Base-by-base conservation (phyloP, 1,140 invertebrate species). In the Idris sp. region DNA sequence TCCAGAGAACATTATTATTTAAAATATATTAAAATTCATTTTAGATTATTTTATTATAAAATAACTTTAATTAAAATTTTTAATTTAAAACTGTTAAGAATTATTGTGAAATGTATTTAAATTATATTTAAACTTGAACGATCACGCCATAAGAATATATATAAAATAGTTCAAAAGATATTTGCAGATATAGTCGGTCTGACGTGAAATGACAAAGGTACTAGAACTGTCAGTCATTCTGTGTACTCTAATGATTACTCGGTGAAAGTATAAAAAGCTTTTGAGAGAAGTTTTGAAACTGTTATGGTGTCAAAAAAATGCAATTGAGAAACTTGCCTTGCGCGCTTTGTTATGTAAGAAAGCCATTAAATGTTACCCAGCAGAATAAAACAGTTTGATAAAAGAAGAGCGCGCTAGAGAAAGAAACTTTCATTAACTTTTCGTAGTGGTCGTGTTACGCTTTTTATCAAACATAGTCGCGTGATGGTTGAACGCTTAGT, bases 361-460 rank as follows among this genome's bases (percentile, higher is more conserved):
- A 62, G 46, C 46, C 58, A 64, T 64, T 64, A 43, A 64, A 51
- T 44, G 46, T 53, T 51, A 30, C 33, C 25, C n/a, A 6, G 36
- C 13, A 33, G 30, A 64, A 64, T 51, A 53, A 51, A 64, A 43
- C 59, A 43, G 59, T 53, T 64, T 35, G 38, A 64, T 64, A 51
- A 51, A 64, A 64, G 46, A 64, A 64, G 35, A 61, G 18, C 25
- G 14, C 35, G 30, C 2, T 2, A 4, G 30, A 33, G 10, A 31
- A 62, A 62, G 14, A 62, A 64, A 64, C 10, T 64, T 64, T 64
- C 59, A 51, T 64, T 64, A 62, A 53, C 59, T 46, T 54, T 65
- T 54, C 28, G 30, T 22, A 1, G 38, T 36, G 38, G 59, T 53
- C 19, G 28, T 19, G 38, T 64, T 64, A 64, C 49, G 48, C 19